Percentiles rank a stretch among this genome's conserved stretches.
Evolutionary conservation across 2,113 vertebrate species (phyloP).

Genomic region (Rhinolophus ferrumequinum): DNA sequence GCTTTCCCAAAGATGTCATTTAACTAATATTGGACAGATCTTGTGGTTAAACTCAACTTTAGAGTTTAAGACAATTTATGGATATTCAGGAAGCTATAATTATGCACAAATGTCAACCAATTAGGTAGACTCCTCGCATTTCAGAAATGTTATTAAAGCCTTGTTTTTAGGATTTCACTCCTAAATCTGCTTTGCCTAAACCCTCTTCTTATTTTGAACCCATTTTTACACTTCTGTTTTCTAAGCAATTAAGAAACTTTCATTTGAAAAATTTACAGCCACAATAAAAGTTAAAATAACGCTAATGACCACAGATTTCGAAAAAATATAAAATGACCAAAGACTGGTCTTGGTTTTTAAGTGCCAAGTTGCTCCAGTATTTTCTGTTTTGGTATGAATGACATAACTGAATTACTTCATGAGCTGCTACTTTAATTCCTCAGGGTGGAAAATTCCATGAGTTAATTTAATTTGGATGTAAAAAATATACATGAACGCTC

Average conservation of each 20-base stretch:
- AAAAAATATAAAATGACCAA: constrained; percentile 65
- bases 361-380: constrained; percentile 70
- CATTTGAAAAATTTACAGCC: constrained; percentile 67
- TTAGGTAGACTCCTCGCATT: constrained; percentile 54
- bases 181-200: constrained; percentile 8
- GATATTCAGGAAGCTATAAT: constrained; percentile 62
- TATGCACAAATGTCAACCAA: constrained; percentile 58
- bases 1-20: constrained; percentile 58
- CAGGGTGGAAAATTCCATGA: constrained; percentile 85
- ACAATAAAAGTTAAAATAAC: constrained; percentile 74
- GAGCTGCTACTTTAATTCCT: constrained; percentile 84
- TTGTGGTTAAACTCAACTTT: constrained; percentile 59
- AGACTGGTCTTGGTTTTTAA: constrained; percentile 73
- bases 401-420: constrained; percentile 84
- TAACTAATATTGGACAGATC: constrained; percentile 42
- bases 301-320: constrained; percentile 65
- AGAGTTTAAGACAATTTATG: constrained; percentile 60
- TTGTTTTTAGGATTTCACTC: background rate
- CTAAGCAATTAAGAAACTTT: constrained; percentile 63
- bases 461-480: constrained; percentile 84
- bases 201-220: constrained; percentile 5
- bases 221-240: constrained; percentile 66
- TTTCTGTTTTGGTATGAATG: constrained; percentile 80
- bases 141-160: background rate
- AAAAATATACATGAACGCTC: constrained; percentile 73